Conservation (phyloP, 2,113 vertebrate species). For the Scomber japonicus region DNA sequence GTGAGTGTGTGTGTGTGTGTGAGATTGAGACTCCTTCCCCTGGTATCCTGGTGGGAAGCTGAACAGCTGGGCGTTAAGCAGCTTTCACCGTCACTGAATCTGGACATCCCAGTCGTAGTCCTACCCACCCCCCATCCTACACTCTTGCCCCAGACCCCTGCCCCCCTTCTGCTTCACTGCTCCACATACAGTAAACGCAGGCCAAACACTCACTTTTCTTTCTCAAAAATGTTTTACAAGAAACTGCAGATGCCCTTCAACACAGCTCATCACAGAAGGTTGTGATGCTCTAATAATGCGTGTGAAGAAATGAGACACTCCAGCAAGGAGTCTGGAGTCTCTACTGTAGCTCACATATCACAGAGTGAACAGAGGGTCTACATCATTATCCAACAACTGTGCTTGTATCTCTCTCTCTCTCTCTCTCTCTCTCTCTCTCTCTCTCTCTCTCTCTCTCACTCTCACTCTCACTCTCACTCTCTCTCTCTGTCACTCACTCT, state of each 20-base stretch:
- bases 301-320: slow-evolving; percentile 3
- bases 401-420: slow-evolving; percentile 34
- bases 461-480: no score
- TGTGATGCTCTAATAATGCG: slow-evolving; percentile 27
- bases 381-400: slow-evolving; percentile 47
- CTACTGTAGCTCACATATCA: slow-evolving; percentile 36
- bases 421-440: slow-evolving; percentile 19
- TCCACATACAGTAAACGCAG: slow-evolving; percentile 48
- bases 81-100: slow-evolving; percentile 80
- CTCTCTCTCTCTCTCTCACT: not conserved
- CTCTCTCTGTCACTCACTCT: no score
- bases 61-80: slow-evolving; percentile 86
- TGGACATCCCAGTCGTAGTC: slow-evolving; percentile 59
- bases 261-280: not conserved
- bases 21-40: slow-evolving; percentile 55
- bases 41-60: slow-evolving; percentile 73
- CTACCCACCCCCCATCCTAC: slow-evolving; percentile 67
- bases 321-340: slow-evolving; percentile 12
- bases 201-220: not conserved
- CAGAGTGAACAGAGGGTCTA: slow-evolving; percentile 47
- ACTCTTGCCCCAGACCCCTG: slow-evolving; percentile 34
- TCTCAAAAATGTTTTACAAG: slow-evolving; percentile 1
- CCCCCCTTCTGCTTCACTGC: slow-evolving; percentile 26
- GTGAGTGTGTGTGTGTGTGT: slow-evolving; percentile 6
- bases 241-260: not conserved